phyloP scores from a whole-genome alignment of 2,888 invertebrate species.

The Ceraclea dissimilis region DNA sequence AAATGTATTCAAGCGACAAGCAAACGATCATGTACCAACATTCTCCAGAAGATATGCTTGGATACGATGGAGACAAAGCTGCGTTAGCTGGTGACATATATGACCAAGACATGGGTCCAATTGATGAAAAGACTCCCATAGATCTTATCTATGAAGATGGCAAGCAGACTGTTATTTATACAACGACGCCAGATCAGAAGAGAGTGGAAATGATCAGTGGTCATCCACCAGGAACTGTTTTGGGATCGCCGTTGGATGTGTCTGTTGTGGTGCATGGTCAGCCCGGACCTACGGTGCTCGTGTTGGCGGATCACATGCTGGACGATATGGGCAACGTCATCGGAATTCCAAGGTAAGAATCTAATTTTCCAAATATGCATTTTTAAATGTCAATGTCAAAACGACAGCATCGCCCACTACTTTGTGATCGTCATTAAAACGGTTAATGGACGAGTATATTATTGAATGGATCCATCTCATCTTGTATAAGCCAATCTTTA shows the following conservation, averaged over 20 bases:
- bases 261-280: slow-evolving; percentile 43
- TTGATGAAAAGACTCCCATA: slow-evolving; percentile 65
- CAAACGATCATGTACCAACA: slow-evolving; percentile 47
- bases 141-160: slow-evolving; percentile 80
- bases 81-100: slow-evolving; percentile 44
- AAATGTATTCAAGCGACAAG: slow-evolving; percentile 46
- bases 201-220: slow-evolving; percentile 72
- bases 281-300: slow-evolving; percentile 54
- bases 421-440: no score
- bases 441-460: no score
- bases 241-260: slow-evolving; percentile 45
- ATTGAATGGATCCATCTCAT: no score
- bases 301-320: slow-evolving; percentile 64
- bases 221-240: slow-evolving; percentile 52
- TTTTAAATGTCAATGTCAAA: no score
- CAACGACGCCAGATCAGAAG: slow-evolving; percentile 70
- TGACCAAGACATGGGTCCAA: slow-evolving; percentile 45
- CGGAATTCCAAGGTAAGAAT: slow-evolving; percentile 54
- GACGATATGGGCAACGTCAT: slow-evolving; percentile 62
- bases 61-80: slow-evolving; percentile 33
- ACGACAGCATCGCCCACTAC: no score
- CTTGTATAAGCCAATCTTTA: no score
- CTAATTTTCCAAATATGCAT: neutral
- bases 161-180: slow-evolving; percentile 77
- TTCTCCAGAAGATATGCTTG: slow-evolving; percentile 37